Conservation (phyloP, 2,797 vertebrate species). For the Syndactyla subalaris region DNA sequence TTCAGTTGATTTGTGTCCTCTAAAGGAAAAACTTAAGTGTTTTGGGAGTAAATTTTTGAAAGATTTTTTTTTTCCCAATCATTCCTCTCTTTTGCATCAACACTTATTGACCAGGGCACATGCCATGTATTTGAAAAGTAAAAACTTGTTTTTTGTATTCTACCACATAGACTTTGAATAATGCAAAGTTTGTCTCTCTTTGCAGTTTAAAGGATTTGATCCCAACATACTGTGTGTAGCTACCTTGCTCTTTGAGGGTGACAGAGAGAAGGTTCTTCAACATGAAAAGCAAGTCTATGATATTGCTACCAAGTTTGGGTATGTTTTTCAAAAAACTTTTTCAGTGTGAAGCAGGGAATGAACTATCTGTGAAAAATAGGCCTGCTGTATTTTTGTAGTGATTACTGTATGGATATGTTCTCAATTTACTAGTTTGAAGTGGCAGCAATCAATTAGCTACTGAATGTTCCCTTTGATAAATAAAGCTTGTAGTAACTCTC, state of each 20-base stretch:
- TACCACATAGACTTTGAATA: neutral
- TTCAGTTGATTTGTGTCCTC: neutral
- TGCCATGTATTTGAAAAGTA: neutral
- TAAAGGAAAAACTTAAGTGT: neutral
- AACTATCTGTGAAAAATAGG: neutral
- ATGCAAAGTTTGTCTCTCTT: slow-evolving; percentile 33
- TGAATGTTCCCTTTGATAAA: neutral
- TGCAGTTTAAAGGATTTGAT: slow-evolving; percentile 98
- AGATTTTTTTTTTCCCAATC: neutral
- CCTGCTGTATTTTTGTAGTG: neutral
- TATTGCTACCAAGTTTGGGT: slow-evolving; percentile 98
- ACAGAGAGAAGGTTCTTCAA: slow-evolving; percentile 95
- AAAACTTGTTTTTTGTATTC: slow-evolving; percentile 1
- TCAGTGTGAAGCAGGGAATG: neutral
- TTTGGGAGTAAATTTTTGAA: neutral
- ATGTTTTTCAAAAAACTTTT: slow-evolving; percentile 54
- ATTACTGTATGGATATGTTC: neutral
- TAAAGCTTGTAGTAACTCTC: neutral
- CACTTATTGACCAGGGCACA: neutral
- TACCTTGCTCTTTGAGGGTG: slow-evolving; percentile 95
- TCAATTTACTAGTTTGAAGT: neutral
- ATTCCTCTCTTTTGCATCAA: neutral
- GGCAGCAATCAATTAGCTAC: neutral
- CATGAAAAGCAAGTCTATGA: slow-evolving; percentile 99
- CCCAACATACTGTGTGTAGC: slow-evolving; percentile 91